A percentile compares a stretch with the other conserved stretches of the same genome.
Conservation (phyloP, 2,113 vertebrate species). For the Menidia beryllina region DNA sequence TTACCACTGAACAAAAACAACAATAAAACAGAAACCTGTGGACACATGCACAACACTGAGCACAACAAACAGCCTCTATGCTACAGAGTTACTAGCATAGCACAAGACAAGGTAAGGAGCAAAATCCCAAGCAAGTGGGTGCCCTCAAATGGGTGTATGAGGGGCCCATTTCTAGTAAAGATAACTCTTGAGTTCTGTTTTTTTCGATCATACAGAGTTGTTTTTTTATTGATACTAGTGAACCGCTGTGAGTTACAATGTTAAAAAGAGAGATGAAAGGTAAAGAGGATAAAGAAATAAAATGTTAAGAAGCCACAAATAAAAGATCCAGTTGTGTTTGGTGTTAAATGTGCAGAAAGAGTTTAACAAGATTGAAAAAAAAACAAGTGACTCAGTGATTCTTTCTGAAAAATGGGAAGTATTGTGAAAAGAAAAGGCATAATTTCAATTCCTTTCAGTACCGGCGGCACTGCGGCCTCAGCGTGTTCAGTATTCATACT, state of each 20-base stretch:
- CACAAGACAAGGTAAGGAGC: slow-evolving; percentile 35
- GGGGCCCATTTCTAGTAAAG: slow-evolving; percentile 60
- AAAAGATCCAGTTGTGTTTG: slow-evolving; percentile 64
- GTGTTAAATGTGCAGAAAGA: slow-evolving; percentile 61
- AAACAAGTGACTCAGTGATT: slow-evolving; percentile 37
- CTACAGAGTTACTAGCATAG: slow-evolving; percentile 58
- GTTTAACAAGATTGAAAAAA: slow-evolving; percentile 48
- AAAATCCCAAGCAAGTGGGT: not conserved
- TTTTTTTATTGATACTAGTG: slow-evolving; percentile 93
- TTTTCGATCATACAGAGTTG: slow-evolving; percentile 80
- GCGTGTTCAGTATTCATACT: not conserved
- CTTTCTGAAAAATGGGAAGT: no score
- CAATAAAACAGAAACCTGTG: slow-evolving; percentile 6
- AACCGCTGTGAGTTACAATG: slow-evolving; percentile 86
- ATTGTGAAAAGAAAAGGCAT: not conserved
- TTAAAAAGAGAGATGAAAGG: slow-evolving; percentile 78
- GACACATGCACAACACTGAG: not conserved
- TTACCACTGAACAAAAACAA: slow-evolving; percentile 37
- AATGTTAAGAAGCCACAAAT: slow-evolving; percentile 19
- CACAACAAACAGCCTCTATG: slow-evolving; percentile 38
- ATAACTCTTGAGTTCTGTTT: slow-evolving; percentile 85
- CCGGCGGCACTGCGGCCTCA: slow-evolving; percentile 1
- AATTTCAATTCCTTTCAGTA: not conserved
- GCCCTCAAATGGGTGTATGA: not conserved
- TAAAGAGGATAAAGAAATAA: slow-evolving; percentile 59